Conservation (phyloP, 2,888 invertebrate species). For the Cylloceria caligata region DNA sequence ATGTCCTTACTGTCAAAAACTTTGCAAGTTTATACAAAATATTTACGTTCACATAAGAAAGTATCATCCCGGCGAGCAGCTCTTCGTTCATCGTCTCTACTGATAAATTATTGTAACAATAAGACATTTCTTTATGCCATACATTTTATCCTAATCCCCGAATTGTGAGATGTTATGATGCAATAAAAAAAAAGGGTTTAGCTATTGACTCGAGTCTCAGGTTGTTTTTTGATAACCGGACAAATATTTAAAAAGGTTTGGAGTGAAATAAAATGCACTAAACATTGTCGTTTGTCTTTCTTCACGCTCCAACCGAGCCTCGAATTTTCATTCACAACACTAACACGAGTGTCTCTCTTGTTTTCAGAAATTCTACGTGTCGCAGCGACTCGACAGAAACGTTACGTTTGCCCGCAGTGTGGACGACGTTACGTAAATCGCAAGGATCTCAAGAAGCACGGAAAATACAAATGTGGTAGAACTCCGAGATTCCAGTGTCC, state of each 20-base stretch:
- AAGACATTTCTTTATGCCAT: neutral
- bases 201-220: neutral
- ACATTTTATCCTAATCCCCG: neutral
- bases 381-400: constrained; percentile 46
- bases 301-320: neutral
- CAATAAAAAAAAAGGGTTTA: constrained; percentile 21
- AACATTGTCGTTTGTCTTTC: neutral
- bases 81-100: constrained; percentile 71
- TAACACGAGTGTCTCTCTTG: constrained; percentile 22
- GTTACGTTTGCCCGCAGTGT: constrained; percentile 72
- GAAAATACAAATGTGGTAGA: constrained; percentile 77
- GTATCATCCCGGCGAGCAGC: constrained; percentile 73
- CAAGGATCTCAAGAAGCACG: constrained; percentile 74
- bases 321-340: neutral
- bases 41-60: constrained; percentile 78
- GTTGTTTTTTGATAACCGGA: neutral
- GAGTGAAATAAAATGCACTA: neutral
- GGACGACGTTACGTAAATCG: constrained; percentile 74
- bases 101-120: constrained; percentile 53
- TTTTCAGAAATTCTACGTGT: constrained; percentile 40
- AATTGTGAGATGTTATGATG: constrained; percentile 9
- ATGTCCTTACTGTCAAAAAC: constrained; percentile 81
- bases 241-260: neutral
- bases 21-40: constrained; percentile 77
- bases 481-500: constrained; percentile 80